Conservation (phyloP, 1,140 invertebrate genomes). For the Meloidogyne floridensis region DNA sequence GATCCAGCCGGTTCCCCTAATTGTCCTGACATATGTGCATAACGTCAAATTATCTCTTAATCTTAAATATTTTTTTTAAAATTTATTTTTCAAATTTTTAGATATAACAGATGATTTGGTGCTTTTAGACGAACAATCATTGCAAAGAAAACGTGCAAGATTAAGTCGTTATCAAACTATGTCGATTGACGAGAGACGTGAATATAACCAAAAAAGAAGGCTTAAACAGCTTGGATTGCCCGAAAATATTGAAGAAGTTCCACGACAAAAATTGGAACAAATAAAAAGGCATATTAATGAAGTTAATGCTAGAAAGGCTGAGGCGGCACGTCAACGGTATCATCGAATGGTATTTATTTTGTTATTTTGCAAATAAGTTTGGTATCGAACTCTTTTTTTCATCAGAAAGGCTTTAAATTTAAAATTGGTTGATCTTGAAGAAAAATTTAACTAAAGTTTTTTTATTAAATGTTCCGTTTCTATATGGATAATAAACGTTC, state of each 20-base stretch:
- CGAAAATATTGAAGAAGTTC: constrained; percentile 48
- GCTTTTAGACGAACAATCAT: constrained; percentile 36
- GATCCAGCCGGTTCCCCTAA: too few relatives aligned
- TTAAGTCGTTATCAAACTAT: constrained; percentile 47
- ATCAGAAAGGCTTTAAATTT: too few relatives aligned
- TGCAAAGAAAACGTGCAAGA: constrained; percentile 50
- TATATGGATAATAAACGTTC: too few relatives aligned
- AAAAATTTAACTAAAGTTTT: not conserved
- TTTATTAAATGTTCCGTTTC: too few relatives aligned
- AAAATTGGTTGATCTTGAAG: too few relatives aligned
- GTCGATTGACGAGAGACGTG: constrained; percentile 44
- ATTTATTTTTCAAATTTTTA: not conserved
- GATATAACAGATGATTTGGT: constrained; percentile 47
- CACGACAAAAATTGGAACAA: constrained; percentile 35
- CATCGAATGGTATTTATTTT: constrained; percentile 37
- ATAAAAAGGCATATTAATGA: constrained; percentile 44
- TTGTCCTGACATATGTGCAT: not conserved
- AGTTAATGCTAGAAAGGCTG: constrained; percentile 51
- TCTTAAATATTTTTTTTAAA: not conserved
- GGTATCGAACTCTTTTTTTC: too few relatives aligned
- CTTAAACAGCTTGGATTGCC: constrained; percentile 44
- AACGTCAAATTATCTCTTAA: too few relatives aligned
- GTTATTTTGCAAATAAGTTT: too few relatives aligned
- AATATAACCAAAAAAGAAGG: constrained; percentile 48
- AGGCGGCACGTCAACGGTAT: constrained; percentile 45